A percentile compares a stretch with the other conserved stretches of the same genome.
Evolutionary conservation across 2,888 invertebrate genomes (phyloP).

Genomic region (Himalopsyche tibetana): DNA sequence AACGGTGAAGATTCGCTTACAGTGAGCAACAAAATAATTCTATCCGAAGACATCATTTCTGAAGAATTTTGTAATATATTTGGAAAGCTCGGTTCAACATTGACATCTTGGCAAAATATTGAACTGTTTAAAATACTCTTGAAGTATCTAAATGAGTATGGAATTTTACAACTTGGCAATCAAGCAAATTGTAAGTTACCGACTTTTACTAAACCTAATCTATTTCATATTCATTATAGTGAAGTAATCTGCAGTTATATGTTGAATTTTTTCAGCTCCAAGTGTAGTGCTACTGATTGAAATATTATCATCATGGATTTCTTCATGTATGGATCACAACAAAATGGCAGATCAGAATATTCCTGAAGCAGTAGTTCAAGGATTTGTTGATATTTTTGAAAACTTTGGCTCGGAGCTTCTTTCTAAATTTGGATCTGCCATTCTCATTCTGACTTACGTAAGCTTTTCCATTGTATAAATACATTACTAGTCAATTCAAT

Average conservation of each 20-base stretch:
- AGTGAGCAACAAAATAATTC: conserved; percentile 70
- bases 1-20: conserved; percentile 67
- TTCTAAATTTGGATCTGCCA: conserved; percentile 70
- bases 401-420: conserved; percentile 71
- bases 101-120: conserved; percentile 75
- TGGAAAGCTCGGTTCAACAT: conserved; percentile 73
- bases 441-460: conserved; percentile 71
- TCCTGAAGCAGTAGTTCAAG: conserved; percentile 71
- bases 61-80: conserved; percentile 71
- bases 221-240: conserved; percentile 33
- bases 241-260: background rate
- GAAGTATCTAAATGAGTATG: conserved; percentile 72
- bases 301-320: conserved; percentile 72
- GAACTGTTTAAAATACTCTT: conserved; percentile 71
- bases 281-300: conserved; percentile 72
- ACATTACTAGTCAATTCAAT: no score
- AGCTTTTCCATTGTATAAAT: conserved; percentile 67
- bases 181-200: background rate
- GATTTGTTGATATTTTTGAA: conserved; percentile 71
- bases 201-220: no score
- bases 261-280: conserved; percentile 70
- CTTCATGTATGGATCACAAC: conserved; percentile 71
- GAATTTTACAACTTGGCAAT: conserved; percentile 67
- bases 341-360: conserved; percentile 76
- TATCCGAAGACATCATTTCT: conserved; percentile 72